Percentiles rank a stretch among this genome's conserved stretches.
Evolutionary conservation across 2,888 invertebrate genomes (phyloP).

Genomic region (Himalopsyche kuldschensis): DNA sequence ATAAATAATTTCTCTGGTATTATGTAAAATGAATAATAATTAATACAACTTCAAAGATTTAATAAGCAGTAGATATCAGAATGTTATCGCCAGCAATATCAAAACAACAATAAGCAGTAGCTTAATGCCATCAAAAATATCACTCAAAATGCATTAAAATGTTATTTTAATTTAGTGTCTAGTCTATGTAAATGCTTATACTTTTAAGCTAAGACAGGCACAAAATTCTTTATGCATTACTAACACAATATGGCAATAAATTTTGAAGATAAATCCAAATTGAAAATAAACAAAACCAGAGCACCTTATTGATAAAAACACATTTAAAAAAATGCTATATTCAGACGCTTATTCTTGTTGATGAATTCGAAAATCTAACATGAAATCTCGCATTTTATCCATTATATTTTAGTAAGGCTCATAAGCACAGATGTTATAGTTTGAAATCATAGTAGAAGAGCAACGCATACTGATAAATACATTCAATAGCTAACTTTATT

Average conservation of each 20-base stretch:
- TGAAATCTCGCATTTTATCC: neutral
- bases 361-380: neutral
- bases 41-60: neutral
- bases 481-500: neutral
- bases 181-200: neutral
- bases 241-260: neutral
- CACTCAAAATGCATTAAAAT: neutral
- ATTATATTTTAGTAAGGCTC: neutral
- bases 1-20: neutral
- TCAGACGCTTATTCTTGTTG: neutral
- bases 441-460: neutral
- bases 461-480: neutral
- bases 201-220: neutral
- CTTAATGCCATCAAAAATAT: neutral
- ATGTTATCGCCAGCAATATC: neutral
- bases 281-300: neutral
- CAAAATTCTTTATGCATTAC: neutral
- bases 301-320: neutral
- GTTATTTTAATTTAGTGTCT: neutral
- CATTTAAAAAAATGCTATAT: neutral
- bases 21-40: neutral
- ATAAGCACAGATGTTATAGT: neutral
- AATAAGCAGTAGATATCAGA: neutral
- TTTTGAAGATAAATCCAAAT: neutral
- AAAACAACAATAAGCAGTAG: neutral